Base-by-base conservation (phyloP, 2,888 invertebrate genomes). In the Itoplectis maculator region DNA sequence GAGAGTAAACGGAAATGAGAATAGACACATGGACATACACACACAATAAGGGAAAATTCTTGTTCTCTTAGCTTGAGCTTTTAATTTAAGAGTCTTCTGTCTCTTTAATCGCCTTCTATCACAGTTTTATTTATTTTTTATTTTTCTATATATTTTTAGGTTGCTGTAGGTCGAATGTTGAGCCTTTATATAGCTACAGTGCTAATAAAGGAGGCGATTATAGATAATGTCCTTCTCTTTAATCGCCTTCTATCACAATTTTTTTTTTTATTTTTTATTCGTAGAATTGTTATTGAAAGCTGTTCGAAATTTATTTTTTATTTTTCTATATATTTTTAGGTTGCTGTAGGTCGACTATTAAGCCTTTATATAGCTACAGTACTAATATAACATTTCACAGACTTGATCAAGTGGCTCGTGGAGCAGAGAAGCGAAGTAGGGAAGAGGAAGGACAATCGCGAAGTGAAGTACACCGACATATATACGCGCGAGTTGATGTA, bases 61-160 rank as follows among this genome's bases (percentile, higher is more conserved):
- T 90, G 88, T 90, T 90, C 88, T 90, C 87, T 89, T 88, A 88
- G 89, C 87, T 85, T 85, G 86, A 76, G 88, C 85, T 89, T 91
- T 88, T 88, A 89, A 90, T 91, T 89, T 87, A 77, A 86, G 82
- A 86, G 86, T 66, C 51, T 69, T 45, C 23, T 59, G 68, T 40
- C 65, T 59, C 51, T 73, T 72, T 20, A 65, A 74, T 66, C 56
- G 15, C 37, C 47, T 9, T 3, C 35, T 42, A 13, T 70, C 47
- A n/a, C 18, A 9, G 42, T 66, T 61, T 18, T 59, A 6, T 15
- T 2, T 23, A 13, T 40, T 77, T 51, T n/a, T 73, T 29, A n/a
- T 69, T 69, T 66, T 54, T 37, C 8, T 51, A 37, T n/a, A 13
- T 1, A 45, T 54, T 54, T 65, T 73, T 63, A 45, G 13, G 1